Evolutionary conservation across 1,140 invertebrate species (phyloP), one percentile per base, ranked within the genome.

Genomic region (Panulirus ornatus): DNA sequence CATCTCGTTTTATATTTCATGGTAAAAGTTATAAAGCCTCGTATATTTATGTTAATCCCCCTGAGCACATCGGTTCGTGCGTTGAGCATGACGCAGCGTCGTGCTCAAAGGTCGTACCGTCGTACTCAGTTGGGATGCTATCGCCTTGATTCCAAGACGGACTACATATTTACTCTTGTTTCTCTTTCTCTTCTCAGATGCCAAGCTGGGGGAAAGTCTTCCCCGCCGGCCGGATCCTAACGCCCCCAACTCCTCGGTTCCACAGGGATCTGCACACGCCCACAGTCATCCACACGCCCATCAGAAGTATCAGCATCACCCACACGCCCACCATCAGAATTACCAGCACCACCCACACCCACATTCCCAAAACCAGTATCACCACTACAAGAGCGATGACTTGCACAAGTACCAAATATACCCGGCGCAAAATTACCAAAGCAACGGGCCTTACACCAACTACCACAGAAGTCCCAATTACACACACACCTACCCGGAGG

Each of bases 321-420:
- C 75, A 27, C 83, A 85, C 70, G 34, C 71, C 47, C 76, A 81
- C 27, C 86, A 88, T 30, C 86, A 88, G 44, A 88, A 82, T 42
- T 82, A 88, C 78, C 86, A 88, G 8, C 86, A 82, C 78, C 86
- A 88, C 42, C 88, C 88, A 5, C 88, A 89, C 58, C 88, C 88
- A 1, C 88, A 89, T 51, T 75, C 88, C 16, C 88, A 89, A 34
- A 89, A 89, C 51, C 88, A 81, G 16, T 89, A 89, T 36, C 88
- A 89, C 79, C 88, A 89, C 47, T 89, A 89, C 70, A 89, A 89
- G 47, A 89, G 88, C 44, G 88, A 89, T 34, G 88, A 89, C 54
- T 75, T 89, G 76, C 88, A 89, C 70, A 73, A 84, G 70, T 54
- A 54, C 47, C 66, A 83, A 30, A 16, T 42, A 11, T 42, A 73